Evolutionary conservation across 2,888 invertebrate genomes (phyloP), one percentile per base, ranked within the genome.

Genomic region (Parnassius smintheus): DNA sequence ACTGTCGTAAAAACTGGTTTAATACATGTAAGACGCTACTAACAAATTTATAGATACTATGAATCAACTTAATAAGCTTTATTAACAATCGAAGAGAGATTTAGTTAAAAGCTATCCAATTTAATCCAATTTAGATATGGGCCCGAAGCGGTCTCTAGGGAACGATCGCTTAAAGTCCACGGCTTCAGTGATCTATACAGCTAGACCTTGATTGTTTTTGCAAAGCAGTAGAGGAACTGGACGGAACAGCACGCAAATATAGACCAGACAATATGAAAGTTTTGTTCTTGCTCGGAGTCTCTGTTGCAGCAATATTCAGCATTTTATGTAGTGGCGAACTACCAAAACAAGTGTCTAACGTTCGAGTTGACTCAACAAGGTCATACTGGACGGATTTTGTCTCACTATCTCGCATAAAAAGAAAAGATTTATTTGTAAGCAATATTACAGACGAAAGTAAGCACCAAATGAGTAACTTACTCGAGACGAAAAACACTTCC

Each of bases 41-140:
- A 49, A 18, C 49, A 8, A 49, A 49, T 49, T 49, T 49, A 71
- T 72, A 72, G 79, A 78, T 78, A 76, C 76, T 66, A 70, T 72
- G 78, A 79, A 86, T 85, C 83, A 82, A 76, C 70, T 74, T 83
- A 81, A 82, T 86, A 82, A 78, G 77, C 75, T 78, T 76, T 82
- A 85, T 82, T 83, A 81, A 76, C 75, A 75, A 72, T 70, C 75
- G 74, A 82, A 82, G 76, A 76, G 82, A 80, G 82, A 80, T 83
- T 81, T 81, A 74, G 73, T 78, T 82, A 76, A 85, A 86, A 83
- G 82, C 80, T 71, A 75, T 70, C 81, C 81, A 85, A 78, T 87
- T 87, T 85, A 90, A 91, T 91, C 86, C 78, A 88, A 86, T 89
- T 88, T 86, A 86, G 80, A 73, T 76, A 84, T 79, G 75, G 78